These are phyloP conservation scores for Coelopa frigida DNA, from an alignment of 1,140 invertebrate genomes.

Conservation along the genomic window DNA sequence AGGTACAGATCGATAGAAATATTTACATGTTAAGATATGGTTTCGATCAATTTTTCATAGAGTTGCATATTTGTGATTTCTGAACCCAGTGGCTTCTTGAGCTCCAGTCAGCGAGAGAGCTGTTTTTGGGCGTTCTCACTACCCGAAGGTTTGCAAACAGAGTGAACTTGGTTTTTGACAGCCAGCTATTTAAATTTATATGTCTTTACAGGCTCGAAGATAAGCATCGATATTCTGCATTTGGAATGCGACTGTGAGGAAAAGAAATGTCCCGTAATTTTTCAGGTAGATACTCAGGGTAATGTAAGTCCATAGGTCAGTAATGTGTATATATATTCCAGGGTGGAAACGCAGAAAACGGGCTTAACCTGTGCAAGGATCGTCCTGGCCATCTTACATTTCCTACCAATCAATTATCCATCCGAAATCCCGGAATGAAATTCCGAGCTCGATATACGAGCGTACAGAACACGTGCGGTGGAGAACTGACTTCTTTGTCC, in stretches of 20 bases:
- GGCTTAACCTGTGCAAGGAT: slow-evolving; percentile 14
- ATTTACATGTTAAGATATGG: too few relatives aligned
- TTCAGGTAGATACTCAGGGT: neutral
- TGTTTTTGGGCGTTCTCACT: slow-evolving; percentile 23
- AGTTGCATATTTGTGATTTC: slow-evolving; percentile 20
- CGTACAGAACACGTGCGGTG: slow-evolving; percentile 58
- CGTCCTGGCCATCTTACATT: slow-evolving; percentile 21
- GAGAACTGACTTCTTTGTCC: slow-evolving; percentile 53
- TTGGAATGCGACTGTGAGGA: slow-evolving; percentile 22
- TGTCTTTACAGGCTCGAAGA: slow-evolving; percentile 10
- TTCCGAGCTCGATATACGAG: slow-evolving; percentile 22
- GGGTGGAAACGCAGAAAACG: neutral
- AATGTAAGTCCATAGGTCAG: neutral
- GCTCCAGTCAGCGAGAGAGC: slow-evolving; percentile 19
- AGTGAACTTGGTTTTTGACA: neutral
- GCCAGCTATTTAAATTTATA: neutral
- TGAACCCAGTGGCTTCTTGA: slow-evolving; percentile 20
- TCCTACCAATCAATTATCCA: slow-evolving; percentile 17
- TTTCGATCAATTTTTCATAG: too few relatives aligned
- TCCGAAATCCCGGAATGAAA: slow-evolving; percentile 17
- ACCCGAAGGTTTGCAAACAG: slow-evolving; percentile 9
- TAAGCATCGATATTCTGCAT: slow-evolving; percentile 23
- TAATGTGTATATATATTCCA: neutral
- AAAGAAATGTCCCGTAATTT: neutral
- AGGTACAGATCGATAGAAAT: too few relatives aligned